phyloP scores from a whole-genome alignment of 2,797 vertebrate genomes.

The Xiphophorus birchmanni region DNA sequence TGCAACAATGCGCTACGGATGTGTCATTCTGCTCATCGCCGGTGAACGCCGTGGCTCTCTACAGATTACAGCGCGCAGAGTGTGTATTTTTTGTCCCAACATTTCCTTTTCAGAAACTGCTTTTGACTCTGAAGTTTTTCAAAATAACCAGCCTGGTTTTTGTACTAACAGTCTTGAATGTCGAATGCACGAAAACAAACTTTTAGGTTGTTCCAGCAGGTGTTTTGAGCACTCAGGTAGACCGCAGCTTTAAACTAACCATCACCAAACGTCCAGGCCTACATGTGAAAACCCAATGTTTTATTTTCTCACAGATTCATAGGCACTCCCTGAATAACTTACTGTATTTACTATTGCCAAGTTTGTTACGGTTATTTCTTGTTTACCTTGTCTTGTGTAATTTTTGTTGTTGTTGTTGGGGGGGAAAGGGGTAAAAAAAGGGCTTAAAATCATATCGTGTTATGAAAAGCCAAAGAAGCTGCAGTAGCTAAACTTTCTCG shows the following conservation, averaged over 20 bases:
- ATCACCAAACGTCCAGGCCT: conserved; percentile 7
- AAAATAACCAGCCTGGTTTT: not conserved
- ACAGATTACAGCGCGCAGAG: conserved; percentile 22
- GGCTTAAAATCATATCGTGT: conserved; percentile 36
- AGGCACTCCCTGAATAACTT: conserved; percentile 17
- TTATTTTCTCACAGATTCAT: not conserved
- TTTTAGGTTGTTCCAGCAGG: conserved; percentile 4
- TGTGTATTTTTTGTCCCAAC: not conserved
- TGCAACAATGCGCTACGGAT: not conserved
- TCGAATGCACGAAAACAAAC: conserved; percentile 15
- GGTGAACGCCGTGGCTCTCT: conserved; percentile 10
- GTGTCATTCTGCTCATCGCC: conserved; percentile 12
- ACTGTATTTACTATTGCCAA: conserved; percentile 5
- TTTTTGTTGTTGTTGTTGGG: conserved; percentile 24
- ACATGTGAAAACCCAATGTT: conserved; percentile 9
- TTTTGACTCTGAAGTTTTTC: conserved; percentile 7
- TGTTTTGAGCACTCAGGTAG: conserved; percentile 8
- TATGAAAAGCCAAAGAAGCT: conserved; percentile 59
- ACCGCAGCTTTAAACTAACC: conserved; percentile 5
- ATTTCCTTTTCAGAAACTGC: not conserved
- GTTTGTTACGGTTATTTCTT: conserved; percentile 26
- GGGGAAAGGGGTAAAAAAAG: conserved; percentile 29
- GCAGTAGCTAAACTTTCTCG: not conserved
- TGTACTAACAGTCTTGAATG: not conserved
- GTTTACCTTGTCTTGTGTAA: conserved; percentile 17